Evolutionary conservation across 30 jellyfish, hydroid and myxozoan genomes (phyloP).

Genomic region (Hydractinia echinata): DNA sequence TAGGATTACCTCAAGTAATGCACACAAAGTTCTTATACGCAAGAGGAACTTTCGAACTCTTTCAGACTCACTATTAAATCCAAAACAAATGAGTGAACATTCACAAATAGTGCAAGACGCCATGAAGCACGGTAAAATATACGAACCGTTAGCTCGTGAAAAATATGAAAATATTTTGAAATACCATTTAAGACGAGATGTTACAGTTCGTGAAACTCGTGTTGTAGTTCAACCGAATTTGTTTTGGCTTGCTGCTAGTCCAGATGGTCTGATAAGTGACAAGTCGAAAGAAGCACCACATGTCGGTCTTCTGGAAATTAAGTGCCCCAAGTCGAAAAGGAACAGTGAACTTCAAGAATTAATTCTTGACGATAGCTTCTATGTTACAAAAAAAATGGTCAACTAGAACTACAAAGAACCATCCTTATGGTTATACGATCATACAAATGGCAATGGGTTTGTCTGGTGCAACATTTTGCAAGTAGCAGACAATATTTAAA

Average conservation of each 20-base stretch:
- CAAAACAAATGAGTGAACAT: too few species aligned
- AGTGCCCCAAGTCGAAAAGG: slow-evolving; percentile 21
- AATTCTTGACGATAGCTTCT: neutral
- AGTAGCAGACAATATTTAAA: too few species aligned
- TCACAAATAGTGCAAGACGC: too few species aligned
- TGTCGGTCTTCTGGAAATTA: slow-evolving; percentile 9
- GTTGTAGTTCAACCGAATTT: slow-evolving; percentile 46
- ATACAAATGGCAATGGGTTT: slow-evolving; percentile 55
- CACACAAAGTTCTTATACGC: too few species aligned
- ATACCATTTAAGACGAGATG: neutral
- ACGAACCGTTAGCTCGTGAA: neutral
- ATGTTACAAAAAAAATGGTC: slow-evolving; percentile 18
- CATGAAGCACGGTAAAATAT: too few species aligned
- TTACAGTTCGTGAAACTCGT: slow-evolving; percentile 38
- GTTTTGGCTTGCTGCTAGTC: neutral
- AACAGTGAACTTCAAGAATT: neutral
- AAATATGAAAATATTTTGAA: neutral
- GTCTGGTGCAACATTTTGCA: slow-evolving; percentile 11
- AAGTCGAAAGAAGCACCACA: neutral
- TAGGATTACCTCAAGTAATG: too few species aligned
- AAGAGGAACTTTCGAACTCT: too few species aligned
- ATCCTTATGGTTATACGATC: slow-evolving; percentile 38
- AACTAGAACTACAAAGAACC: slow-evolving; percentile 31
- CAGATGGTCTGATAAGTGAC: neutral
- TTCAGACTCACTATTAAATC: too few species aligned